A percentile compares a stretch with the other conserved stretches of the same genome.
Evolutionary conservation across 2,113 vertebrate species (phyloP).

Genomic region (Tautogolabrus adspersus): DNA sequence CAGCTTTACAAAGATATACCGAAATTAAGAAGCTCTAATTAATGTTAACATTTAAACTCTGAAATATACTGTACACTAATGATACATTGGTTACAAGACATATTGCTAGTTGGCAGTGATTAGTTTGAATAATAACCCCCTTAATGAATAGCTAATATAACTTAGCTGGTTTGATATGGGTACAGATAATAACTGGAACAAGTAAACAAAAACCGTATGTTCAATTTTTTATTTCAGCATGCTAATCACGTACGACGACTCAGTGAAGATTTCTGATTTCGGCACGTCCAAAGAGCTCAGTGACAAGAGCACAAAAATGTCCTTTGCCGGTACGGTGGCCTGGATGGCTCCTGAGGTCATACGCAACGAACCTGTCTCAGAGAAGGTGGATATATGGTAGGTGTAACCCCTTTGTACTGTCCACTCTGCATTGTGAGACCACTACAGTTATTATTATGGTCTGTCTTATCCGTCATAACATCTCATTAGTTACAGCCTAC

Average conservation of each 20-base stretch:
- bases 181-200: background rate
- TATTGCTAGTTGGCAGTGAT: no score
- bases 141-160: no score
- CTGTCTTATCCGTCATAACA: slow-evolving; percentile 51
- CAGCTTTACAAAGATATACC: no score
- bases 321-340: slow-evolving; percentile 97
- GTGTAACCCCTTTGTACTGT: slow-evolving; percentile 49
- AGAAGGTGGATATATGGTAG: slow-evolving; percentile 99
- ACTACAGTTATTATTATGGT: slow-evolving; percentile 19
- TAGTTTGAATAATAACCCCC: no score
- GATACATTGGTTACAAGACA: no score
- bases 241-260: slow-evolving; percentile 97
- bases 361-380: slow-evolving; percentile 96
- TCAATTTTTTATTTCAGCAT: slow-evolving; percentile 84
- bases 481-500: slow-evolving; percentile 61
- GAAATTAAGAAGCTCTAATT: no score
- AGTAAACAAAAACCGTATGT: background rate
- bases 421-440: slow-evolving; percentile 10
- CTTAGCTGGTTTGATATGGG: no score
- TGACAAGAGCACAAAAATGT: slow-evolving; percentile 99
- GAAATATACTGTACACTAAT: no score
- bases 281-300: slow-evolving; percentile 97
- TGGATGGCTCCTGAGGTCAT: slow-evolving; percentile 99
- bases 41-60: no score
- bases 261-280: slow-evolving; percentile 99